Base-by-base conservation (phyloP, 2,888 invertebrate species). In the Elegia similella region DNA sequence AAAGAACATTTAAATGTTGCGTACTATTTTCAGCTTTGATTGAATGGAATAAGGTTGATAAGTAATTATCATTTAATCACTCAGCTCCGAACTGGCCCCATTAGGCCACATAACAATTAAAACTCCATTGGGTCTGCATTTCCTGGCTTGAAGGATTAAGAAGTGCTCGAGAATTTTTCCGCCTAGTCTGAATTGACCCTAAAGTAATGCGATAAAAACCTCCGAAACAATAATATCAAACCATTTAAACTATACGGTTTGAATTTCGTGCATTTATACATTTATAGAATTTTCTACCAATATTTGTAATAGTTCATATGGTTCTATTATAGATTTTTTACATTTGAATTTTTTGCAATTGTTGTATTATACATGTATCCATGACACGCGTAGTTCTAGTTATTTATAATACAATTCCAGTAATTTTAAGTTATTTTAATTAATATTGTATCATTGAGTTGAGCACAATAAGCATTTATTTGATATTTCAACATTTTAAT, bases 201-300 rank as follows among this genome's bases (percentile, higher is more conserved):
- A n/a, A n/a, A n/a, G 32, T 17, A 23, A 23, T 23, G 23, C 23
- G 23, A 32, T 48, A 15, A 7, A 10, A 48, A 34, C 30, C 48
- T 48, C 30, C 48, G 48, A 48, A 32, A 30, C 7, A 48, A 48
- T 48, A 32, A n/a, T 8, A 32, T 32, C 15, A 48, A 48, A 48
- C 7, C 32, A 15, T 32, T 32, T 13, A 29, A 48, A 60, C 50
- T 60, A 57, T 63, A 63, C 64, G 61, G 62, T 65, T 64, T 64
- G 68, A 63, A 65, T 74, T 74, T 75, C 75, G 66, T 61, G 79
- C 79, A 80, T 83, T 81, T 81, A 77, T 62, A 62, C 59, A 73
- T 71, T 73, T 74, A 72, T 82, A 83, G 82, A 79, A 82, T 84
- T 84, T 82, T 80, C 73, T 75, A 76, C 65, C 67, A 63, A 66